These are phyloP conservation scores for Thermophis baileyi DNA, from an alignment of 2,113 vertebrate genomes.

Conservation along the genomic window DNA sequence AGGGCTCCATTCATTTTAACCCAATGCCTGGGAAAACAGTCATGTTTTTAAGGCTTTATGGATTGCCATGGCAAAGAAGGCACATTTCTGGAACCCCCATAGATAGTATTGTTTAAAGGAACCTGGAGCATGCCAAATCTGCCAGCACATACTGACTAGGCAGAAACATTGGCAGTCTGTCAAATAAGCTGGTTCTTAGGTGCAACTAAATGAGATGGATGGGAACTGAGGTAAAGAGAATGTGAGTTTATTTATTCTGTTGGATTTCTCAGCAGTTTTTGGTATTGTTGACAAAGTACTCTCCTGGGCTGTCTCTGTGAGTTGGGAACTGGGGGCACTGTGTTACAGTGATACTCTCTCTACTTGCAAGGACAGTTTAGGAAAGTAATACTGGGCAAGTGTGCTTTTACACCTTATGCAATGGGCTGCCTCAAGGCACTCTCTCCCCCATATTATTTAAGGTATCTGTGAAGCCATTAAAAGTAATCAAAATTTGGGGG, in stretches of 20 bases:
- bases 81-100: not conserved
- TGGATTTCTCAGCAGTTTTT: not conserved
- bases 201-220: not conserved
- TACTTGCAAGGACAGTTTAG: not conserved
- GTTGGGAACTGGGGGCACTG: not conserved
- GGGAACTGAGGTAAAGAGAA: not conserved
- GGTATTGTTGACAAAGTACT: not conserved
- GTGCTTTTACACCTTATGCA: not conserved
- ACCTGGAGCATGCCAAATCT: not conserved
- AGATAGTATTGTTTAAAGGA: not conserved
- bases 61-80: not conserved
- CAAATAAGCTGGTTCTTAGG: not conserved
- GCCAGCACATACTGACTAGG: not conserved
- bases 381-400: not conserved
- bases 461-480: not conserved
- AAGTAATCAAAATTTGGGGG: not conserved
- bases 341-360: not conserved
- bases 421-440: no score
- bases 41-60: not conserved
- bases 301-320: not conserved
- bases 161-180: not conserved
- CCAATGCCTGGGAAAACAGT: not conserved
- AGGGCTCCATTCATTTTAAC: not conserved
- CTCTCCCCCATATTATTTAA: not conserved
- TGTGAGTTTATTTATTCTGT: not conserved